Percentiles rank a stretch among this genome's conserved stretches.
Conservation (phyloP, 2,888 invertebrate species). For the Sinohyriopsis cumingii region DNA sequence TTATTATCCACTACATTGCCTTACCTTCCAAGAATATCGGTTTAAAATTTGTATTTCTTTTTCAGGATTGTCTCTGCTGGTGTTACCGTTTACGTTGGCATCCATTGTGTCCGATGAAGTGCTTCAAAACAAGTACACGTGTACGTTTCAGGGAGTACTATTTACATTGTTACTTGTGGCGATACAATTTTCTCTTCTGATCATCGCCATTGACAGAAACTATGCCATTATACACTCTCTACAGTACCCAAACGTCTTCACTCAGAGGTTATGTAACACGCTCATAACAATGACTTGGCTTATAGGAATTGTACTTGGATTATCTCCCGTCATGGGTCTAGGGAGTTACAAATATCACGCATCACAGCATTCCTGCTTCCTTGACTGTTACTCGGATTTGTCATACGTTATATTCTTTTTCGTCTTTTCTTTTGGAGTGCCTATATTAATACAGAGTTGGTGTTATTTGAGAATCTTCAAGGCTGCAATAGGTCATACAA, state of each 20-base stretch:
- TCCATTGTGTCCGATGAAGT: constrained; percentile 36
- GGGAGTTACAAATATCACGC: constrained; percentile 34
- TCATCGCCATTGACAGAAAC: constrained; percentile 54
- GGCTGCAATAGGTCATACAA: constrained; percentile 52
- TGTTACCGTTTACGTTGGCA: constrained; percentile 47
- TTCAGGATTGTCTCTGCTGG: constrained; percentile 46
- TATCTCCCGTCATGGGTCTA: constrained; percentile 44
- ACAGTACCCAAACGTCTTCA: constrained; percentile 53
- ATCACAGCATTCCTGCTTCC: constrained; percentile 42
- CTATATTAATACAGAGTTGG: constrained; percentile 41
- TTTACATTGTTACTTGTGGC: constrained; percentile 44
- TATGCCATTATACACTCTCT: constrained; percentile 58
- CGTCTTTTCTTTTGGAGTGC: constrained; percentile 32
- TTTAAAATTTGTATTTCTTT: constrained; percentile 5
- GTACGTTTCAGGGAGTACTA: constrained; percentile 47
- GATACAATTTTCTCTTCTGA: constrained; percentile 43
- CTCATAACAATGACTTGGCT: constrained; percentile 41
- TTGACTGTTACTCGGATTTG: constrained; percentile 33
- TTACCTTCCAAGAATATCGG: no score
- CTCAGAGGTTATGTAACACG: constrained; percentile 39
- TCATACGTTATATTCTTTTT: constrained; percentile 29
- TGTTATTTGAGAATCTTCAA: constrained; percentile 54
- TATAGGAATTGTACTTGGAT: constrained; percentile 34
- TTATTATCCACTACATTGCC: no score
- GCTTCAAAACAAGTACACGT: constrained; percentile 34